These are phyloP conservation scores for Hoplodrina blanda DNA, from an alignment of 2,888 invertebrate species.

Conservation along the genomic window DNA sequence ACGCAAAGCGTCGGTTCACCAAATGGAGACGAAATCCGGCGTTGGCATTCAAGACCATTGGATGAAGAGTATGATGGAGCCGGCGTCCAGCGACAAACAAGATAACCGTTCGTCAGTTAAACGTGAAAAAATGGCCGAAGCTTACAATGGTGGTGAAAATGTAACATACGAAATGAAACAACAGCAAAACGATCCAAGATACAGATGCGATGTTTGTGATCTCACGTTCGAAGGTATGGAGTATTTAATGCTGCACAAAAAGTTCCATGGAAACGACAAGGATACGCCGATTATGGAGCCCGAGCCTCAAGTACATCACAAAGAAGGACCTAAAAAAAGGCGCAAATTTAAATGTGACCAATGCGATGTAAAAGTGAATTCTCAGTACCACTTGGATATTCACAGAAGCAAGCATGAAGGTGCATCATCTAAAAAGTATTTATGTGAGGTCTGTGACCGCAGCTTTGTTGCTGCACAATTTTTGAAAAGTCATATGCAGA, in stretches of 20 bases:
- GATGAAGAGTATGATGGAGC: slow-evolving; percentile 89
- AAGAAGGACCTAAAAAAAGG: slow-evolving; percentile 83
- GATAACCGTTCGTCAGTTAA: slow-evolving; percentile 81
- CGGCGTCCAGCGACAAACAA: slow-evolving; percentile 85
- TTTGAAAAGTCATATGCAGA: slow-evolving; percentile 88
- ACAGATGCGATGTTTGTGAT: slow-evolving; percentile 86
- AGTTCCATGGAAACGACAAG: slow-evolving; percentile 87
- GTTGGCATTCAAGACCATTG: slow-evolving; percentile 86
- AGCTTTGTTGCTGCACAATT: slow-evolving; percentile 88
- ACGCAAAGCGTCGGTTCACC: slow-evolving; percentile 64
- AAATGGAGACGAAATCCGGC: slow-evolving; percentile 87
- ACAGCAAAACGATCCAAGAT: slow-evolving; percentile 77
- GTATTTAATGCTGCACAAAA: slow-evolving; percentile 85
- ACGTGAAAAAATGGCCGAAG: slow-evolving; percentile 87
- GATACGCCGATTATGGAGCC: slow-evolving; percentile 81
- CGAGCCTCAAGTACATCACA: slow-evolving; percentile 70
- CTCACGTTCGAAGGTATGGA: slow-evolving; percentile 87
- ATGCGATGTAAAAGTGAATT: slow-evolving; percentile 88
- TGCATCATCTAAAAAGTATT: slow-evolving; percentile 81
- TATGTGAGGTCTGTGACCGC: slow-evolving; percentile 86
- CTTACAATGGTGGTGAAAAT: slow-evolving; percentile 81
- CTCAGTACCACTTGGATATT: slow-evolving; percentile 87
- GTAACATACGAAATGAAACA: slow-evolving; percentile 82
- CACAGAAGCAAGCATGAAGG: slow-evolving; percentile 88
- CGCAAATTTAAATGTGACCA: slow-evolving; percentile 87